Conservation (phyloP, 2,888 invertebrate species). For the Sminthurides aquaticus region DNA sequence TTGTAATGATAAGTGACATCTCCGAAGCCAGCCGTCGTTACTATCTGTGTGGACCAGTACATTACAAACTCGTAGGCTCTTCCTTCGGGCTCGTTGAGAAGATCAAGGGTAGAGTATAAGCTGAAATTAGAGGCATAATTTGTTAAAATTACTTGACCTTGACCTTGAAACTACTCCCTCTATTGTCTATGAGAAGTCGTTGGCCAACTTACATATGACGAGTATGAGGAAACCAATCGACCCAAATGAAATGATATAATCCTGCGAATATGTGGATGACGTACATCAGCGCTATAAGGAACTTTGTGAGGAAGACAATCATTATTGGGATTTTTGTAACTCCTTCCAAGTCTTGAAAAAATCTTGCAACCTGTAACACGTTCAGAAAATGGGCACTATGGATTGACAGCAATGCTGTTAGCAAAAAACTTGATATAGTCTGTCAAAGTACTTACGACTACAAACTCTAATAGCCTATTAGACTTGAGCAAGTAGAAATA, state of each 20-base stretch:
- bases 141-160: too few species aligned
- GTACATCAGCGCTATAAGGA: slow-evolving; percentile 21
- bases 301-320: slow-evolving; percentile 23
- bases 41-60: slow-evolving; percentile 34
- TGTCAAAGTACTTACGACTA: slow-evolving; percentile 20
- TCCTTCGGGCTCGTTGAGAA: neutral
- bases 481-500: slow-evolving; percentile 36
- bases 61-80: slow-evolving; percentile 22
- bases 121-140: too few species aligned
- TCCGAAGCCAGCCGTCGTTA: slow-evolving; percentile 32
- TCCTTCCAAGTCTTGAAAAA: slow-evolving; percentile 21
- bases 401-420: neutral
- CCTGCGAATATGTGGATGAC: slow-evolving; percentile 32
- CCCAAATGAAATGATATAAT: slow-evolving; percentile 23
- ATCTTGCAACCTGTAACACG: slow-evolving; percentile 5
- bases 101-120: neutral
- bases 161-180: too few species aligned
- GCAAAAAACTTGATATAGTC: too few species aligned
- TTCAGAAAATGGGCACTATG: neutral
- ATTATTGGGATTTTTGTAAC: slow-evolving; percentile 18
- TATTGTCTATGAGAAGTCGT: too few species aligned
- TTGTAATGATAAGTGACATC: slow-evolving; percentile 22
- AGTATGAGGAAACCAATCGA: slow-evolving; percentile 14
- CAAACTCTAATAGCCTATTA: slow-evolving; percentile 29
- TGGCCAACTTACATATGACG: neutral